Evolutionary conservation across 92 coral and sea anemone species (phyloP).

Genomic region (Meandrina meandrites): DNA sequence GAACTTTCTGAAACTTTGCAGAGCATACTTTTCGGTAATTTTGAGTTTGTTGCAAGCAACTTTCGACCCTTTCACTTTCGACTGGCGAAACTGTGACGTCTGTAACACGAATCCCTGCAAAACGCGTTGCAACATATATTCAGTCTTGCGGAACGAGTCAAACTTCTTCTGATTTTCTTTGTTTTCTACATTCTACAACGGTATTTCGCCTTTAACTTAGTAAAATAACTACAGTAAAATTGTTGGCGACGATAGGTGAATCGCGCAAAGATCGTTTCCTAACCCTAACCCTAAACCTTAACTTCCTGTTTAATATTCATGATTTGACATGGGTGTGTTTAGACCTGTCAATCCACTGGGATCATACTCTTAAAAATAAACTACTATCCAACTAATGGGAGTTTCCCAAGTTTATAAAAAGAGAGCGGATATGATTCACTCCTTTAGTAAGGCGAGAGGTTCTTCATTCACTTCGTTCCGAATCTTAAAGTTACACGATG

Average conservation of each 20-base stretch:
- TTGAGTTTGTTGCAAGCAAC: background rate
- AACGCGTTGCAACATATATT: too few species aligned
- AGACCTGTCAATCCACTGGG: background rate
- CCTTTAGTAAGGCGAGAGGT: too few species aligned
- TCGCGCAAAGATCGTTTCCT: background rate
- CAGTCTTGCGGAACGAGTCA: background rate
- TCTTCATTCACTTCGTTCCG: background rate
- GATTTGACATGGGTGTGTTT: background rate
- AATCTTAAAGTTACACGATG: background rate
- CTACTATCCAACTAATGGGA: background rate
- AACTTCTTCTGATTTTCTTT: too few species aligned
- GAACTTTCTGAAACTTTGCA: background rate
- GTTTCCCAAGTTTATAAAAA: background rate
- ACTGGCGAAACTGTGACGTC: background rate
- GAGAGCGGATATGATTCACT: background rate
- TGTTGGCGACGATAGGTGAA: background rate
- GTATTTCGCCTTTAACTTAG: background rate
- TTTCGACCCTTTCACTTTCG: background rate
- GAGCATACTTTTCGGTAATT: background rate
- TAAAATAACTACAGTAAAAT: background rate
- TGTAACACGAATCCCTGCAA: too few species aligned
- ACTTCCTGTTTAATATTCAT: background rate
- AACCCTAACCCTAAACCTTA: background rate
- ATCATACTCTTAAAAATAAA: background rate
- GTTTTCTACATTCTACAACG: too few species aligned